Conservation (phyloP, 2,888 invertebrate species). For the Philopedon plagiatum region DNA sequence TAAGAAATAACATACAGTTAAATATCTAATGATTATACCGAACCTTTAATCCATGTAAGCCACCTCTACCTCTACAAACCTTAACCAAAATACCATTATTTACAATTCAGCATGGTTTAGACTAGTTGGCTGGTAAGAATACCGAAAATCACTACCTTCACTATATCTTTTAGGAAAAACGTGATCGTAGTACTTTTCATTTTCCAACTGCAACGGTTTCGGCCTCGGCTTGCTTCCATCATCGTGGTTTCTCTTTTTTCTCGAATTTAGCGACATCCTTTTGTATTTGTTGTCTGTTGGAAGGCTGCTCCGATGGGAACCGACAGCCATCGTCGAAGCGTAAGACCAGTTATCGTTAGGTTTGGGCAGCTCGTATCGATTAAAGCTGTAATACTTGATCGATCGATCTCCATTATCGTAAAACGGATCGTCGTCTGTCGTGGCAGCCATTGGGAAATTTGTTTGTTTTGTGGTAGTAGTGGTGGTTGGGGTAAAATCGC, state of each 20-base stretch:
- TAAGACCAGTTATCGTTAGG: slow-evolving; percentile 63
- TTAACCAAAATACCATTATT: slow-evolving; percentile 57
- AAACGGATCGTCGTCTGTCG: slow-evolving; percentile 21
- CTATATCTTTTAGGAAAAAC: slow-evolving; percentile 70
- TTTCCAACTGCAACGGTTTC: slow-evolving; percentile 73
- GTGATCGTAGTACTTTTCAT: slow-evolving; percentile 76
- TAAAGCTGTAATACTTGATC: slow-evolving; percentile 64
- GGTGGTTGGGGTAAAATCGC: slow-evolving; percentile 21
- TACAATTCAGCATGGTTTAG: slow-evolving; percentile 67
- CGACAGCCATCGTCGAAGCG: slow-evolving; percentile 55
- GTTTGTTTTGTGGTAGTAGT: slow-evolving; percentile 25
- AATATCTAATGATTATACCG: background rate
- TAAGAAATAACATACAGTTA: no score
- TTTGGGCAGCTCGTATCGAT: slow-evolving; percentile 57
- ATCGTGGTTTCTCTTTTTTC: slow-evolving; percentile 55
- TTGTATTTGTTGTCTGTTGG: slow-evolving; percentile 57
- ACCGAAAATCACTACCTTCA: slow-evolving; percentile 60
- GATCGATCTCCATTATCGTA: slow-evolving; percentile 22
- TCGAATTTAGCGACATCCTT: slow-evolving; percentile 57
- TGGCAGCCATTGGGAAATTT: slow-evolving; percentile 12
- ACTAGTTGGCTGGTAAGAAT: slow-evolving; percentile 65
- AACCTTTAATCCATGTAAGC: slow-evolving; percentile 19
- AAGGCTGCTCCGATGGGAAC: slow-evolving; percentile 55
- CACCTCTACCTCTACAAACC: slow-evolving; percentile 10
- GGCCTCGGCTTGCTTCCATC: slow-evolving; percentile 68